Evolutionary conservation across 1,140 invertebrate genomes (phyloP), one percentile per base, ranked within the genome.

Genomic region (Himalopsyche phryganea): DNA sequence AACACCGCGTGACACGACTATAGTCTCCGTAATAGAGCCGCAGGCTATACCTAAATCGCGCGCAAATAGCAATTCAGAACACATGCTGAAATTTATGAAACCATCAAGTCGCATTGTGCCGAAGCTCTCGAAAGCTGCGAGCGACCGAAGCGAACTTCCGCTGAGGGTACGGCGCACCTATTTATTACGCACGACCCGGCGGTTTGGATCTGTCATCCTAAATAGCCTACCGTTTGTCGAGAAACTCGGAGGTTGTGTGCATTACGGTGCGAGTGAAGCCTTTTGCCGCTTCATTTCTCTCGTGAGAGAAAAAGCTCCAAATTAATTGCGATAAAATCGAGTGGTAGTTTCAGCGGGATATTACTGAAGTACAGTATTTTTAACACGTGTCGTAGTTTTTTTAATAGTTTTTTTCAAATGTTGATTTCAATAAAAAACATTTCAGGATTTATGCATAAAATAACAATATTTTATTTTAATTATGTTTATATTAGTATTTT

Each of bases 171-270:
- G 47, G 55, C 35, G 38, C 48, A 38, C 41, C 55, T 45, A 58
- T 50, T 50, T 45, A 45, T 58, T 45, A 58, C 13, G 32, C 35
- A 15, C 55, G 15, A 23, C 55, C 48, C 41, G 20, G 47, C 42
- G 55, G 48, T 58, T 33, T 17, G 28, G 40, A 44, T 50, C 47
- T 58, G 55, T 50, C 55, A 58, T 50, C 38, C 47, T 57, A 49
- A 57, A 57, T 57, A 49, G 46, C 54, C 46, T 42, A 41, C 54
- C 35, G 45, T 57, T 49, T 57, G 54, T 48, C 54, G 45, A 36
- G 45, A 49, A 20, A 1, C 38, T 11, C 38, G 13, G 10, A 51
- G 7, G 38, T 23, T 23, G 35, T 15, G n/a, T 23, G 36, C 17
- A 13, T 19, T 10, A n/a, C 49, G 49, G 33, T 41, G 36, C 36